These are phyloP conservation scores for Anomalospiza imberbis DNA, from an alignment of 2,797 vertebrate species.

Conservation along the genomic window DNA sequence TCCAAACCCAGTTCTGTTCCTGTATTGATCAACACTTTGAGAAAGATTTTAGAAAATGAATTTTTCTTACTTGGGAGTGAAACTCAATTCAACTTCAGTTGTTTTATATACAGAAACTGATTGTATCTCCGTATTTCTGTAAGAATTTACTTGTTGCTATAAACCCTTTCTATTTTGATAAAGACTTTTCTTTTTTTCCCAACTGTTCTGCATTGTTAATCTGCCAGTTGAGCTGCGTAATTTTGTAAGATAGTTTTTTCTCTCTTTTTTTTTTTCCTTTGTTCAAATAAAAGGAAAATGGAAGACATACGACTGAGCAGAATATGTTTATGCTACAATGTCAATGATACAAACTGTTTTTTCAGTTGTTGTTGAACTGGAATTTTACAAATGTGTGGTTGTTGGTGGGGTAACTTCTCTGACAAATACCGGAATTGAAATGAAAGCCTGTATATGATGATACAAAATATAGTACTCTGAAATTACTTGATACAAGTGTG, in stretches of 20 bases:
- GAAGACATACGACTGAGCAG: constrained; percentile 48
- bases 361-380: constrained; percentile 54
- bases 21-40: constrained; percentile 19
- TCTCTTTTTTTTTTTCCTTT: neutral
- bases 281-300: constrained; percentile 32
- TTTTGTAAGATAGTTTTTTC: constrained; percentile 9
- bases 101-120: constrained; percentile 40
- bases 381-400: constrained; percentile 39
- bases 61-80: constrained; percentile 19
- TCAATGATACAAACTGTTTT: constrained; percentile 59
- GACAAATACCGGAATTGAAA: constrained; percentile 35
- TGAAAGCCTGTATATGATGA: neutral
- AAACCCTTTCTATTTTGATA: constrained; percentile 48
- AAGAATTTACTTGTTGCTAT: constrained; percentile 52
- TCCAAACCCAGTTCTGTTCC: neutral
- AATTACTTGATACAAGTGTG: constrained; percentile 11
- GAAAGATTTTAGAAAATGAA: constrained; percentile 31
- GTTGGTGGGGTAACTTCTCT: constrained; percentile 38
- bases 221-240: constrained; percentile 1
- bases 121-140: constrained; percentile 40
- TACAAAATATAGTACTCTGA: constrained; percentile 19
- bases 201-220: constrained; percentile 34
- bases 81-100: constrained; percentile 29
- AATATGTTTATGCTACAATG: constrained; percentile 48
- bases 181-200: neutral